These are phyloP conservation scores for Diglossa cyanea DNA, from an alignment of 2,797 vertebrate genomes.

Conservation along the genomic window DNA sequence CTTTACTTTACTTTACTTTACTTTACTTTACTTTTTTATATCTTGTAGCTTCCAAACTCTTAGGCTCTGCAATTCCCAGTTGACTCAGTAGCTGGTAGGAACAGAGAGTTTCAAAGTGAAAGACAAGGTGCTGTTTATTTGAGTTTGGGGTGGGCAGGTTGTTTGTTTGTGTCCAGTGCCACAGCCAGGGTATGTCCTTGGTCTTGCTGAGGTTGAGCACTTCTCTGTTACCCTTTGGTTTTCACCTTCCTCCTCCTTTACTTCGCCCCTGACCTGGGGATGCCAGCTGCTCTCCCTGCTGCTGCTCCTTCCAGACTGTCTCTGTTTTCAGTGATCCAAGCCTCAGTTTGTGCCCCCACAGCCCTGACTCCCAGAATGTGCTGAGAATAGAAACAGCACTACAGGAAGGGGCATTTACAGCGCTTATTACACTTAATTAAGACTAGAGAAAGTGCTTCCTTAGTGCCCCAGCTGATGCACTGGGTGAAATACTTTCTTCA, in stretches of 20 bases:
- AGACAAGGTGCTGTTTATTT: too few species aligned
- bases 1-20: neutral
- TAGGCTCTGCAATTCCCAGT: too few species aligned
- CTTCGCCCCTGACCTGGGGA: neutral
- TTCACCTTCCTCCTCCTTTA: neutral
- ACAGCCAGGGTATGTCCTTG: rapidly evolving
- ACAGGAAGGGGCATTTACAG: neutral
- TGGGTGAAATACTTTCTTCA: neutral
- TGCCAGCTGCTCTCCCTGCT: neutral
- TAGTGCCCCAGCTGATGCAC: neutral
- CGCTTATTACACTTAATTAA: neutral
- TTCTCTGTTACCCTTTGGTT: neutral
- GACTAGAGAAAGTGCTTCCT: neutral
- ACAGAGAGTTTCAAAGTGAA: too few species aligned
- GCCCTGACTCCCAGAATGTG: neutral
- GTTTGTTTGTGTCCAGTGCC: neutral
- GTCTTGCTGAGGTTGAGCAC: neutral
- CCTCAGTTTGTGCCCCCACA: neutral
- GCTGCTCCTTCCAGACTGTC: neutral
- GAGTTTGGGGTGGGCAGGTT: too few species aligned
- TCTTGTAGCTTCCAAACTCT: too few species aligned
- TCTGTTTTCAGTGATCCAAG: neutral
- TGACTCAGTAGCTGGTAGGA: too few species aligned
- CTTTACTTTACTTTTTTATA: too few species aligned
- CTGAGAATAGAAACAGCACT: neutral